Evolutionary conservation across 2,888 invertebrate genomes (phyloP), one percentile per base, ranked within the genome.

Genomic region (Lymantria dispar): DNA sequence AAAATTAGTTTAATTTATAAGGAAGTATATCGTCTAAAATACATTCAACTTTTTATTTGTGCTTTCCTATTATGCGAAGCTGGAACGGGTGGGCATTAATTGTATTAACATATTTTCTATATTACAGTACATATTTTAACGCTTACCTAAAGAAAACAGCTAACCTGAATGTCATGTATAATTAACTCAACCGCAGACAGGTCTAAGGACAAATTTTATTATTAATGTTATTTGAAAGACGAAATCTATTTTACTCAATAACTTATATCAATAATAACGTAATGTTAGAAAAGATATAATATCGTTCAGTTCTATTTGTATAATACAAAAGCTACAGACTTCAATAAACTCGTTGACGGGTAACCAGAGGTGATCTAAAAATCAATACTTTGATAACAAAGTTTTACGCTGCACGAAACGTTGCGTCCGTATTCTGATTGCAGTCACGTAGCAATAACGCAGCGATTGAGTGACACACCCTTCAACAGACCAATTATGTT

Each of bases 371-470:
- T 62, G 64, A 64, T 64, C 56, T 56, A 62, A 68, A 66, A 66
- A 66, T 66, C 65, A 62, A 66, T 66, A 66, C 50, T 66, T 68
- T 68, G 51, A 68, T 65, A 65, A 59, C 60, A 64, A 68, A 66
- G 62, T 66, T 68, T 48, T 60, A 40, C 44, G 60, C 53, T 62
- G 65, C 68, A 65, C 55, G 64, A 64, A 52, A 54, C 56, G 64
- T 55, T 57, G 49, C 54, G 60, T 64, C 56, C 70, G 57, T 64
- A 67, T 63, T 68, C 67, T 63, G 68, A 82, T 84, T 79, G 79
- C 81, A 80, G 76, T 79, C 87, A 87, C 86, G 87, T 86, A 79
- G 75, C 79, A 76, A 80, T 83, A 86, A 84, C 85, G 79, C 76
- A 76, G 72, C 80, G 81, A 77, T 77, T 85, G 87, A 87, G 78